phyloP scores from a whole-genome alignment of 2,113 vertebrate genomes.

The Platysteira castanea region DNA sequence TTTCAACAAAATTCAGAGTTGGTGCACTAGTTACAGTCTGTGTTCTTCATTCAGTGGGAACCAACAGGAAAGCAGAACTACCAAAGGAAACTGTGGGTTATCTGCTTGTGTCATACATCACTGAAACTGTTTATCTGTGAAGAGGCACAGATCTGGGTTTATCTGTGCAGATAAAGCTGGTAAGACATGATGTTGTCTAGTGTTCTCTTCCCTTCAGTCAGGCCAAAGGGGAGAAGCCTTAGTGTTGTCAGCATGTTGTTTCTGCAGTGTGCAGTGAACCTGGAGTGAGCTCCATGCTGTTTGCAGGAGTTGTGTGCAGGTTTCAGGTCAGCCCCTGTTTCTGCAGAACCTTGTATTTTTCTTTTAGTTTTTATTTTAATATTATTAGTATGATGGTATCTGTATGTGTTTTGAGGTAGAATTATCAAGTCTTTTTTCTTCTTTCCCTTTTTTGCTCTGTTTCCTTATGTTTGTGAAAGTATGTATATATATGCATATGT shows the following conservation, averaged over 20 bases:
- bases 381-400: background rate
- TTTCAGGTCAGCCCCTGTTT: background rate
- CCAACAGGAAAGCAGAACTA: background rate
- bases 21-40: background rate
- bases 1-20: background rate
- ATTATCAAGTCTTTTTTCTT: background rate
- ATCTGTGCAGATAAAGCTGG: background rate
- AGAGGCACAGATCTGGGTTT: background rate
- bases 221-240: background rate
- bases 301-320: background rate
- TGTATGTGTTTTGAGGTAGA: background rate
- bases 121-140: background rate
- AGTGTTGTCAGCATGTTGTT: accelerated
- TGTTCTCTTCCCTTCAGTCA: background rate
- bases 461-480: background rate
- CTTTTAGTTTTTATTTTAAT: background rate
- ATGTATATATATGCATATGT: background rate
- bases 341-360: background rate
- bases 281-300: background rate
- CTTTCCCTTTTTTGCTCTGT: background rate
- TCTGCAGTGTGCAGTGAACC: background rate
- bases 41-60: background rate
- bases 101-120: background rate
- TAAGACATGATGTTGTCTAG: background rate
- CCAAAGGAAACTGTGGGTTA: background rate